These are phyloP conservation scores for Dromococcyx pavoninus DNA, from an alignment of 2,797 vertebrate genomes.

Conservation along the genomic window DNA sequence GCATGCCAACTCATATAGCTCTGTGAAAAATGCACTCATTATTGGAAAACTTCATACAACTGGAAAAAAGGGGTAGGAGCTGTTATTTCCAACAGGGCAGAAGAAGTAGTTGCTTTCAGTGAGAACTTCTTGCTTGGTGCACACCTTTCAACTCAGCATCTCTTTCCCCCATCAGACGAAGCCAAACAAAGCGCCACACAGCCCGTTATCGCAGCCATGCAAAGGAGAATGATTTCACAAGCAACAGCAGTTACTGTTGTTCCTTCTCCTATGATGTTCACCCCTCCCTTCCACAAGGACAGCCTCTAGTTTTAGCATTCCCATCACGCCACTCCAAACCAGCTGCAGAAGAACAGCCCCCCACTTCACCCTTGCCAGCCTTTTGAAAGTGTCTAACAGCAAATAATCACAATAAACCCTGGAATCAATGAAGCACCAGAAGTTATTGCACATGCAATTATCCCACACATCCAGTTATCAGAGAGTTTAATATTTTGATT, in stretches of 20 bases:
- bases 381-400: neutral
- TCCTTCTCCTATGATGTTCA: neutral
- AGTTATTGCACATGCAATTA: neutral
- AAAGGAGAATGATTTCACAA: neutral
- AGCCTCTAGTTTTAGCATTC: neutral
- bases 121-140: neutral
- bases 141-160: slow-evolving; percentile 5
- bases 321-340: neutral
- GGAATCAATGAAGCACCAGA: neutral
- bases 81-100: neutral
- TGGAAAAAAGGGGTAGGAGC: neutral
- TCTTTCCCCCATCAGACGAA: neutral
- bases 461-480: neutral
- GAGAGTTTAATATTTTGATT: neutral
- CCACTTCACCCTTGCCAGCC: neutral
- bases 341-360: too few species aligned
- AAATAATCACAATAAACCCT: neutral
- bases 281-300: neutral
- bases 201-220: accelerated
- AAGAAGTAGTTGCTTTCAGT: neutral
- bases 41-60: neutral
- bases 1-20: accelerated
- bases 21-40: neutral
- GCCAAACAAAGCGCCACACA: neutral
- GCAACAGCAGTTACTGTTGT: neutral